These are phyloP conservation scores for Scylla paramamosain DNA, from an alignment of 1,140 invertebrate genomes.

Conservation along the genomic window DNA sequence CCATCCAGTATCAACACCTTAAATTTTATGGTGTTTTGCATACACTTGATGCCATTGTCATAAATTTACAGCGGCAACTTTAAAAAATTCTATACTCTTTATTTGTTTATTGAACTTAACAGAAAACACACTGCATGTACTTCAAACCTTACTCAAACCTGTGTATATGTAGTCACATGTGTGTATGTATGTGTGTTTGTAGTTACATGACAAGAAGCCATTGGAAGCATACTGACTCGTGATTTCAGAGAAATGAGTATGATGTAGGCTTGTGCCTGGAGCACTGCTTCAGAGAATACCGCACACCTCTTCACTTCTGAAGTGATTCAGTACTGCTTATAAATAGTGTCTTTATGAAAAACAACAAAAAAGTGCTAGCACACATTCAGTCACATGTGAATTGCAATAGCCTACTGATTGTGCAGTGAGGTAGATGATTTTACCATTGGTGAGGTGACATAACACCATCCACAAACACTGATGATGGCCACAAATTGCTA, in stretches of 20 bases:
- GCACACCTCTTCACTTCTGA: no score
- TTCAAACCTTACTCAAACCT: not conserved
- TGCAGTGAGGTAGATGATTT: not conserved
- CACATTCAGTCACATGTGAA: not conserved
- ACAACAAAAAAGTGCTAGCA: not conserved
- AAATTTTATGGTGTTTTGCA: not conserved
- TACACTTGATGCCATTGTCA: not conserved
- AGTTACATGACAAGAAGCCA: not conserved
- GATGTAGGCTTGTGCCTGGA: no score
- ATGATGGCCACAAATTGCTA: not conserved
- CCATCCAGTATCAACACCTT: not conserved
- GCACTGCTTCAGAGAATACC: no score
- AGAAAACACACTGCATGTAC: no score
- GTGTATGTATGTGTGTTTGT: not conserved
- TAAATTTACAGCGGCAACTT: no score
- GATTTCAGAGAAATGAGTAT: no score
- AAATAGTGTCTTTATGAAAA: not conserved
- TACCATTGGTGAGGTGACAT: not conserved
- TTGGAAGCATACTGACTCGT: no score
- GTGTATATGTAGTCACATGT: constrained; percentile 15
- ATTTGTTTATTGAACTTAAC: not conserved
- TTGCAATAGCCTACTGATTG: no score
- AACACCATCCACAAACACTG: not conserved
- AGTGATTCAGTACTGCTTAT: no score
- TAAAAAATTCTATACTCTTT: not conserved